These are phyloP conservation scores for Morus bassanus DNA, from an alignment of 2,797 vertebrate genomes.

Conservation along the genomic window DNA sequence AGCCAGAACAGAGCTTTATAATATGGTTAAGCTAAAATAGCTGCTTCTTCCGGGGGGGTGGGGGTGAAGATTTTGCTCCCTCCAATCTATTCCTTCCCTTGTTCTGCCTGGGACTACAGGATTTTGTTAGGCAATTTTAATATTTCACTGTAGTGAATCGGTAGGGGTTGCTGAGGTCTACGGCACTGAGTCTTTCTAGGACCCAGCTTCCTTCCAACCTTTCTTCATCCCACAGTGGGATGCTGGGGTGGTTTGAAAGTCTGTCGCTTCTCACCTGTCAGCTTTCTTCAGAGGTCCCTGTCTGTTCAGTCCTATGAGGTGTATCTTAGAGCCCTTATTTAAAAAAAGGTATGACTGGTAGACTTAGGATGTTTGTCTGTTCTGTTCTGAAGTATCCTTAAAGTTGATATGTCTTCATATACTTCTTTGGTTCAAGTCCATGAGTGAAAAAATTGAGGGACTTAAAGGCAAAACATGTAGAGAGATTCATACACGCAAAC, in stretches of 20 bases:
- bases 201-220: not conserved
- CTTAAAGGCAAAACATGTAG: not conserved
- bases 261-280: not conserved
- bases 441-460: not conserved
- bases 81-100: not conserved
- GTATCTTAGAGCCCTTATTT: not conserved
- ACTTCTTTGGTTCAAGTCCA: not conserved
- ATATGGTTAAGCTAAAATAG: not conserved
- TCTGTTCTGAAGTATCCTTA: not conserved
- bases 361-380: not conserved
- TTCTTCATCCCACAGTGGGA: not conserved
- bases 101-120: not conserved
- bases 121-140: not conserved
- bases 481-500: not conserved
- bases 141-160: not conserved
- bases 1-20: not conserved
- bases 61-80: not conserved
- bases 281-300: not conserved
- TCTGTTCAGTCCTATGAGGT: not conserved
- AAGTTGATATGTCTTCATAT: not conserved
- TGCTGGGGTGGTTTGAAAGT: not conserved
- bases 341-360: not conserved
- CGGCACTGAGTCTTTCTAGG: not conserved
- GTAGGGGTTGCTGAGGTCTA: not conserved
- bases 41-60: not conserved